Percentiles rank a stretch among this genome's conserved stretches.
phyloP scores from a whole-genome alignment of 2,888 invertebrate species.

The Eupithecia exiguata region DNA sequence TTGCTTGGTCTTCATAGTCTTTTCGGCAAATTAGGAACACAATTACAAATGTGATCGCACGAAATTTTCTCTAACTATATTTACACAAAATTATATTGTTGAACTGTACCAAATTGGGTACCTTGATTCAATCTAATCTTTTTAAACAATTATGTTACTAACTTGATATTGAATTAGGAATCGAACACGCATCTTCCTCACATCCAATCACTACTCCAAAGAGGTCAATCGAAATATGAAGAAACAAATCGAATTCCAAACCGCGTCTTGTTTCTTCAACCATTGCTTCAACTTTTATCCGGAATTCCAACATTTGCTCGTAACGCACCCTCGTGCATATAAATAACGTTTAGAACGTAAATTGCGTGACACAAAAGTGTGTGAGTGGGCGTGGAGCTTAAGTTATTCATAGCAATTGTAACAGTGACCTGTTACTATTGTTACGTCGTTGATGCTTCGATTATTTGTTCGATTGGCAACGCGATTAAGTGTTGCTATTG shows the following conservation, averaged over 20 bases:
- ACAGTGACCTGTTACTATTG: constrained; percentile 42
- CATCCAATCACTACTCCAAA: neutral
- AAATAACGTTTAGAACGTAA: constrained; percentile 39
- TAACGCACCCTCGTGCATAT: constrained; percentile 42
- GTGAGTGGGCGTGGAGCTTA: constrained; percentile 35
- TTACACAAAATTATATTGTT: neutral
- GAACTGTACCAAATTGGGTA: neutral
- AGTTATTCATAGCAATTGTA: constrained; percentile 39
- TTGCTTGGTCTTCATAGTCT: no score
- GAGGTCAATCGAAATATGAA: neutral
- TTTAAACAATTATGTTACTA: neutral
- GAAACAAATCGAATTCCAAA: neutral
- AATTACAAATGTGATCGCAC: neutral
- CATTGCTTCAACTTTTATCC: constrained; percentile 36
- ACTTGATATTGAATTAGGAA: neutral
- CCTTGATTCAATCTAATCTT: neutral
- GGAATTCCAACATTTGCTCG: constrained; percentile 41
- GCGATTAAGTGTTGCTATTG: neutral
- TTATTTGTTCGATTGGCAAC: neutral
- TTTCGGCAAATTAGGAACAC: no score
- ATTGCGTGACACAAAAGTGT: constrained; percentile 45
- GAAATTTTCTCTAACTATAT: neutral
- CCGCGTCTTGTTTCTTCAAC: constrained; percentile 13
- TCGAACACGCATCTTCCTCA: neutral
- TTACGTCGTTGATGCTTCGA: constrained; percentile 20